A percentile compares a stretch with the other conserved stretches of the same genome.
phyloP scores from a whole-genome alignment of 2,113 vertebrate species.

The Brienomyrus brachyistius region DNA sequence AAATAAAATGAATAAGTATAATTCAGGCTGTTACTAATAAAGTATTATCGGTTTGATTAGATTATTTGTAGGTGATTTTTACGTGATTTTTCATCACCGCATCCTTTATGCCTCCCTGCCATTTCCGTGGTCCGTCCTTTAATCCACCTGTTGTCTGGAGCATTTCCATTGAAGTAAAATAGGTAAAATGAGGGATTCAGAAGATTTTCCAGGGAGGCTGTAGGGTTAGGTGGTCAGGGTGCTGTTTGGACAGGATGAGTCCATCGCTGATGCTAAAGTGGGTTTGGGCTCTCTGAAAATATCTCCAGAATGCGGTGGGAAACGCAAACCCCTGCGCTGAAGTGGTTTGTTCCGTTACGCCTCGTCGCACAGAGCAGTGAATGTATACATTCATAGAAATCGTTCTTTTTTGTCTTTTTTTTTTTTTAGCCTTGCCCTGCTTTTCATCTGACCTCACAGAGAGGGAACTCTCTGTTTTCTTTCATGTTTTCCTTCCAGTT shows the following conservation, averaged over 20 bases:
- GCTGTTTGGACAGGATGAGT: not conserved
- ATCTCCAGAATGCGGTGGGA: not conserved
- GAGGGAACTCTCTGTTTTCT: not conserved
- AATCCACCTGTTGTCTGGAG: not conserved
- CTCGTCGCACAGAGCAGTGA: not conserved
- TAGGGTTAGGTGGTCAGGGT: not conserved
- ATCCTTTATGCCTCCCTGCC: not conserved
- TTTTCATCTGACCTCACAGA: not conserved
- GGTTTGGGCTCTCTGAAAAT: not conserved
- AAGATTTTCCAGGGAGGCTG: not conserved
- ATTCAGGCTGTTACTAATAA: not conserved
- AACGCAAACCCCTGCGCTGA: not conserved
- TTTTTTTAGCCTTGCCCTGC: not conserved
- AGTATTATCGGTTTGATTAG: not conserved
- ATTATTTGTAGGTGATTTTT: not conserved
- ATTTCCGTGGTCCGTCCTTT: not conserved
- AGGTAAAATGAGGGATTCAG: not conserved
- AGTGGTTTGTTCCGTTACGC: not conserved
- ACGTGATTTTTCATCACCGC: not conserved
- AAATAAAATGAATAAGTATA: not conserved
- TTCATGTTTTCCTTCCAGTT: not conserved
- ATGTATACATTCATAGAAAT: not conserved
- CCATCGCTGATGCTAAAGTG: not conserved
- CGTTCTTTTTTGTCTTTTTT: not conserved
- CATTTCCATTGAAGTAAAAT: not conserved